Percentiles rank a stretch among this genome's conserved stretches.
Conservation (phyloP, 2,113 vertebrate genomes). For the Geothlypis trichas region DNA sequence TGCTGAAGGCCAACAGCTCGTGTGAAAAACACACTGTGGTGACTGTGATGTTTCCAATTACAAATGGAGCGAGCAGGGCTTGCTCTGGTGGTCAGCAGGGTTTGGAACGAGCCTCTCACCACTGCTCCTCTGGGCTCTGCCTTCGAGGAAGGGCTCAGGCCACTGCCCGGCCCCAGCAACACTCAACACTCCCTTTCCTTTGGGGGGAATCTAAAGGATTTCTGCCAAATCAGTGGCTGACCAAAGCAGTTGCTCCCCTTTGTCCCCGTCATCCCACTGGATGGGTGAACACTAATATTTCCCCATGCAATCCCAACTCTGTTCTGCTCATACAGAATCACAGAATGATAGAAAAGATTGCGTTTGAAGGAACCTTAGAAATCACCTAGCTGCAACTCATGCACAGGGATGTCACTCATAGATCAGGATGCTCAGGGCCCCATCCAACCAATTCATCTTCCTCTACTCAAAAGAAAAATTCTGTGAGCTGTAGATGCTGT, state of each 20-base stretch:
- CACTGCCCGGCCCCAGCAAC: neutral
- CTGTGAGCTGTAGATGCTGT: neutral
- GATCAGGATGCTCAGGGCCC: neutral
- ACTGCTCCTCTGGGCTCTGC: neutral
- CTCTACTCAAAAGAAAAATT: neutral
- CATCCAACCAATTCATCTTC: neutral
- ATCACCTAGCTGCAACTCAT: neutral
- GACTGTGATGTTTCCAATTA: neutral
- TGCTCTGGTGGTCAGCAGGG: neutral
- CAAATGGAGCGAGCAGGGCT: neutral
- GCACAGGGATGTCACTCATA: neutral
- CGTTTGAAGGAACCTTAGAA: neutral
- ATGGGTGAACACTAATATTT: neutral
- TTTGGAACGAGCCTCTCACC: neutral
- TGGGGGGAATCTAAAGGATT: neutral
- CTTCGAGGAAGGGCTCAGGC: neutral
- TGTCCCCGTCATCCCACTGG: fast-evolving
- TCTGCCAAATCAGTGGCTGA: fast-evolving
- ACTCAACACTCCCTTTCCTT: fast-evolving
- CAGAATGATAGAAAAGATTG: neutral
- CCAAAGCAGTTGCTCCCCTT: neutral
- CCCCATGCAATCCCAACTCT: neutral
- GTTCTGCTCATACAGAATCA: neutral
- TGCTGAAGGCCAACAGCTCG: neutral
- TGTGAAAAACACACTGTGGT: neutral